Evolutionary conservation across 2,797 vertebrate genomes (phyloP), one percentile per base, ranked within the genome.

Genomic region (Cirrhinus molitorella): DNA sequence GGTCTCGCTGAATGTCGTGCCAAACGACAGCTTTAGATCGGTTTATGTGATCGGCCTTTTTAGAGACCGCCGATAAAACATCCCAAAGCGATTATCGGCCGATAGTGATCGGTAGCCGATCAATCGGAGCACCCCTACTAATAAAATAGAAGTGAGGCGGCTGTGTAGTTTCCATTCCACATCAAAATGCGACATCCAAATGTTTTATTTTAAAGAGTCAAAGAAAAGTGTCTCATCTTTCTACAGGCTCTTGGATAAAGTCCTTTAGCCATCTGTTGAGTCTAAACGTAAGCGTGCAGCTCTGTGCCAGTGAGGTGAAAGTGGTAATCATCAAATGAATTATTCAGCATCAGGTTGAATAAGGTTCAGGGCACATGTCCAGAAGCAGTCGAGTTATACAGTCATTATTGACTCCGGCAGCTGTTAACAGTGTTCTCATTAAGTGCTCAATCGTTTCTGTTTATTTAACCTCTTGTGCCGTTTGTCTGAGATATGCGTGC

Each of bases 401-500:
- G 71, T 74, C 51, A n/a, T 74, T 74, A 57, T 74, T 57, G 72
- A 37, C 71, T 55, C 49, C 12, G 3, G 43, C 23, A 10, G n/a
- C n/a, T 74, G 28, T 74, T 73, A n/a, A 55, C 49, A 37, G 72
- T 9, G 72, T 74, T 76, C 16, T 76, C n/a, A 45, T 61, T 61
- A 45, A 76, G 43, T 0, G 3, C 34, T 59, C 14, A 12, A 9
- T 76, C n/a, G 37, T 76, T 61, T 37, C 49, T 61, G 55, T 76
- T 76, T 76, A 55, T 61, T 76, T 76, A 76, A 45, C 34, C 53
- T 43, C 73, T 80, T n/a, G 19, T 53, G 51, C 71, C 2, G 10
- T 77, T 65, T 72, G 73, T 40, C 2, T 81, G 67, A 55, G 67
- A 53, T 84, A 25, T 59, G 71, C 61, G 51, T 45, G 78, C 80